Evolutionary conservation across 2,113 vertebrate genomes (phyloP).

Genomic region (Albula goreensis): DNA sequence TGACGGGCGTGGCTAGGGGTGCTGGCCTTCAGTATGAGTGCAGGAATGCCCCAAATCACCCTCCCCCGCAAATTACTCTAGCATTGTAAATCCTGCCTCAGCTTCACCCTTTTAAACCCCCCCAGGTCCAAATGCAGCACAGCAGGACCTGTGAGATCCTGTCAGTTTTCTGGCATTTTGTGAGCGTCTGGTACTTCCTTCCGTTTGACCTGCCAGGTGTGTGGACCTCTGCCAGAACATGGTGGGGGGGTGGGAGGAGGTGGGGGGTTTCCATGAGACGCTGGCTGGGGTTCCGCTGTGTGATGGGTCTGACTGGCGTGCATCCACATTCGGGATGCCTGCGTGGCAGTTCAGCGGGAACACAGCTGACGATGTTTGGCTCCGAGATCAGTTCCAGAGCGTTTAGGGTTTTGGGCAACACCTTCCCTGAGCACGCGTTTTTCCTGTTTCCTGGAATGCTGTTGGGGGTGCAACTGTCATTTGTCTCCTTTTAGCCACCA

Average conservation of each 20-base stretch:
- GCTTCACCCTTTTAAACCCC: not conserved
- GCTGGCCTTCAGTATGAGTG: not conserved
- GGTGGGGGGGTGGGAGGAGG: not conserved
- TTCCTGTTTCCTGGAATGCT: too few species aligned
- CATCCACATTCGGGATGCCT: not conserved
- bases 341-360: not conserved
- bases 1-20: conserved; percentile 10
- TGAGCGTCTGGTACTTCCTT: conserved; percentile 39
- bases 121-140: conserved; percentile 21
- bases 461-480: too few species aligned
- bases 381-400: too few species aligned
- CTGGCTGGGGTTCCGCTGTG: not conserved
- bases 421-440: too few species aligned
- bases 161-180: conserved; percentile 49
- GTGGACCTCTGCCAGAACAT: conserved; percentile 47
- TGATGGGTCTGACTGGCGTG: too few species aligned
- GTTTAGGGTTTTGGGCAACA: too few species aligned
- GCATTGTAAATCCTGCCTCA: not conserved
- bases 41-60: too few species aligned
- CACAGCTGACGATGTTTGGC: too few species aligned
- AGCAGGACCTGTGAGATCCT: conserved; percentile 58
- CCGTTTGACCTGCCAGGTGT: conserved; percentile 37
- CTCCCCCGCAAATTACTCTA: too few species aligned
- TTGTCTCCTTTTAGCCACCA: too few species aligned
- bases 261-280: not conserved